phyloP scores from a whole-genome alignment of 2,797 vertebrate genomes.

The Mus spretus region DNA sequence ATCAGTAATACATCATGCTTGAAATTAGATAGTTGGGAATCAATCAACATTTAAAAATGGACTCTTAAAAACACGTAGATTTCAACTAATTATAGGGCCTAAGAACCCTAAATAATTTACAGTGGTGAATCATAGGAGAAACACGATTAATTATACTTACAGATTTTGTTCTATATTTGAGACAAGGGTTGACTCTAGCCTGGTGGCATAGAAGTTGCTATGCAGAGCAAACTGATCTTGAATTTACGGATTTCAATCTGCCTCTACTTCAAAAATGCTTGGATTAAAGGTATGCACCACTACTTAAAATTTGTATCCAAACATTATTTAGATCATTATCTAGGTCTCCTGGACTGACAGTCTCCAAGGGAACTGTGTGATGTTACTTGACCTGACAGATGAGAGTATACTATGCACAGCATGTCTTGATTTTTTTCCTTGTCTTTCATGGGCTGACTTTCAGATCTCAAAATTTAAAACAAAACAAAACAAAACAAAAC shows the following conservation, averaged over 20 bases:
- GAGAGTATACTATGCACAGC: background rate
- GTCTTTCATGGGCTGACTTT: background rate
- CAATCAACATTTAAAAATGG: background rate
- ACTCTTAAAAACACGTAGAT: background rate
- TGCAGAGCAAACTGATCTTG: background rate
- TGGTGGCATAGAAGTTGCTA: background rate
- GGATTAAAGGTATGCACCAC: background rate
- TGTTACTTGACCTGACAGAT: background rate
- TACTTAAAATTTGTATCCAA: slow-evolving; percentile 36
- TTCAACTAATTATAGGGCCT: slow-evolving; percentile 4
- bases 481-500: background rate
- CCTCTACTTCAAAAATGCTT: background rate
- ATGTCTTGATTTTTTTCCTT: background rate
- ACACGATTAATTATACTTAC: background rate
- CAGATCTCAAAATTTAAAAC: background rate
- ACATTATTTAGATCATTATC: slow-evolving; percentile 19
- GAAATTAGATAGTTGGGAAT: background rate
- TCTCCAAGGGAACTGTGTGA: slow-evolving; percentile 10
- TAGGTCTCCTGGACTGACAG: background rate
- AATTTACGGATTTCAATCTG: background rate
- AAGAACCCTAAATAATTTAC: background rate
- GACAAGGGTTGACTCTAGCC: background rate
- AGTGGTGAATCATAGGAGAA: background rate
- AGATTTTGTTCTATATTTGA: background rate
- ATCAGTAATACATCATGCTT: background rate